Base-by-base conservation (phyloP, 2,888 invertebrate genomes). In the Barypeithes pellucidus region DNA sequence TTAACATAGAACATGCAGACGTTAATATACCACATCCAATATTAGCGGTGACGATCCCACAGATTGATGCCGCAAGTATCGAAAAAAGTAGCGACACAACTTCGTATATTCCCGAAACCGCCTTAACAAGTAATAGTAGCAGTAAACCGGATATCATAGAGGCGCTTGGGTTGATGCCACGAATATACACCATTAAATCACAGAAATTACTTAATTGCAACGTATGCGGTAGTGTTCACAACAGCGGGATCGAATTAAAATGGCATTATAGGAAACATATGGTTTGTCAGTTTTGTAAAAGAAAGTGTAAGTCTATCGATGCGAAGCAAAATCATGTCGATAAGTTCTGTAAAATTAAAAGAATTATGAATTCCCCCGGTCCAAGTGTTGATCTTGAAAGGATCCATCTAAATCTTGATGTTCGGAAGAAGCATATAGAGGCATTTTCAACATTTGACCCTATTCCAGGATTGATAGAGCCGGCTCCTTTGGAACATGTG, bases 281-380 rank as follows among this genome's bases (percentile, higher is more conserved):
- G 41, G 75, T 73, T 11, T 82, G 82, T 59, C 78, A 77, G 36
- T 79, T 80, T 54, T 82, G 82, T 57, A 80, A 76, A 57, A 22
- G 52, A 3, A 75, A 72, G 45, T 81, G 81, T 67, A 75, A 70
- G 52, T 72, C 77, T 1, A 54, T 80, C 36, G 75, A 75, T 3
- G 22, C 20, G 11, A 79, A 79, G 41, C 61, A 75, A 11, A 60
- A 77, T 36, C 82, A 82, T 59, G 43, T 79, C 3, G 66, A 77
- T 7, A 54, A 61, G 11, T 24, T 18, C 8, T 81, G 81, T 67
- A 2, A 60, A 11, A 67, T 79, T 1, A 79, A 78, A 47, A 75
- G 74, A 16, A 73, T 75, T 1, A 77, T 78, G 74, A 73, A 72
- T n/a, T 39, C 60, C 3, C 43, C 71, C 7, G 54, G 54, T 8